These are phyloP conservation scores for Sylvicapra grimmia DNA, from an alignment of 2,113 vertebrate species.

Conservation along the genomic window DNA sequence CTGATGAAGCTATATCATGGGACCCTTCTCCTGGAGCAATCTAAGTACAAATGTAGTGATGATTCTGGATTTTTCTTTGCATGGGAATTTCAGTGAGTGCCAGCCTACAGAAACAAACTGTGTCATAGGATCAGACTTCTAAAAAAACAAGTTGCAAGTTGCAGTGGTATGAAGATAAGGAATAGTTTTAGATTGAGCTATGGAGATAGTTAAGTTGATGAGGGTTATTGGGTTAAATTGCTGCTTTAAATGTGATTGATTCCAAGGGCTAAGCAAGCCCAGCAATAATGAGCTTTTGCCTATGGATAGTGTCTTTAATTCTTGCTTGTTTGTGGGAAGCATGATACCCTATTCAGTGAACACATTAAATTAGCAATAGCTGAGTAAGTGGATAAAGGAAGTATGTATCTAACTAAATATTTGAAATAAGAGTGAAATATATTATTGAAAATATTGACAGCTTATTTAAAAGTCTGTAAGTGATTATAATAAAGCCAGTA, in stretches of 20 bases:
- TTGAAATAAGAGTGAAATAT: slow-evolving; percentile 42
- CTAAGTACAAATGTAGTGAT: not conserved
- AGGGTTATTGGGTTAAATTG: not conserved
- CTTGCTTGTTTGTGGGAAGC: not conserved
- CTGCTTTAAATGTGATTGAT: slow-evolving; percentile 17
- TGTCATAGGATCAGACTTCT: not conserved
- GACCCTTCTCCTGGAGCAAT: not conserved
- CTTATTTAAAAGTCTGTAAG: slow-evolving; percentile 39
- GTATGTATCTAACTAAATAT: slow-evolving; percentile 9
- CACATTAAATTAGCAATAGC: slow-evolving; percentile 24
- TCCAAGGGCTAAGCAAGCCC: slow-evolving; percentile 1
- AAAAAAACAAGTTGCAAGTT: not conserved
- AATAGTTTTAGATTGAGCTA: slow-evolving; percentile 31
- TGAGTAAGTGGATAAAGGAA: slow-evolving; percentile 34
- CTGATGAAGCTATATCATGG: not conserved
- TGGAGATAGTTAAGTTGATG: not conserved
- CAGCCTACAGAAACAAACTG: not conserved
- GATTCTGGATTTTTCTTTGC: not conserved
- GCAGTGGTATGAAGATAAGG: not conserved
- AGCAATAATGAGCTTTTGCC: not conserved
- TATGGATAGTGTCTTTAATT: slow-evolving; percentile 35
- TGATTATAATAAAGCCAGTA: slow-evolving; percentile 28
- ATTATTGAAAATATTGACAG: slow-evolving; percentile 54
- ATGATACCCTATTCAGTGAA: not conserved
- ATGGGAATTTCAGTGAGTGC: not conserved